Evolutionary conservation across 1,140 invertebrate genomes (phyloP).

Genomic region (Drosophila burlai): DNA sequence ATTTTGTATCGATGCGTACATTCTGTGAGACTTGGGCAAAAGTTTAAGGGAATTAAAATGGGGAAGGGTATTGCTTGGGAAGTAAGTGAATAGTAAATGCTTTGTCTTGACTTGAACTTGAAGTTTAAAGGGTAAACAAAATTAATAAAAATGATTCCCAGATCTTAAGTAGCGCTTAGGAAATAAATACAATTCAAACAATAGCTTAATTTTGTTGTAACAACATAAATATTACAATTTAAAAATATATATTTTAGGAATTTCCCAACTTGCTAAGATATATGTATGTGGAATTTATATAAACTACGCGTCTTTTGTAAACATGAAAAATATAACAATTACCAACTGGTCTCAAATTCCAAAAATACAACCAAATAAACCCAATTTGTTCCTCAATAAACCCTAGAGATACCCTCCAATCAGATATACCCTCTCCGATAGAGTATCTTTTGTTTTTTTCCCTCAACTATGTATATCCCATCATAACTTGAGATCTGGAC

Average conservation of each 20-base stretch:
- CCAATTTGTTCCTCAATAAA: not conserved
- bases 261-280: not conserved
- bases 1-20: slow-evolving; percentile 44
- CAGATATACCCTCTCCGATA: not conserved
- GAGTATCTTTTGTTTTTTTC: slow-evolving; percentile 15
- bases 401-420: no score
- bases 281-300: not conserved
- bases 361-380: not conserved
- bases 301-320: no score
- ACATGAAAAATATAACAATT: not conserved
- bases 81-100: not conserved
- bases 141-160: no score
- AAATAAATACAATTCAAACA: not conserved
- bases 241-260: not conserved
- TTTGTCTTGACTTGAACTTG: not conserved
- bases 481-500: slow-evolving; percentile 39
- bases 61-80: not conserved
- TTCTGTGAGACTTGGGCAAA: slow-evolving; percentile 30
- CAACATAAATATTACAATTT: no score
- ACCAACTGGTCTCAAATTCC: not conserved
- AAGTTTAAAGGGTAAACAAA: no score
- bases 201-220: not conserved
- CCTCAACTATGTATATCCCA: slow-evolving; percentile 23
- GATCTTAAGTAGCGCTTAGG: no score
- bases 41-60: slow-evolving; percentile 10